phyloP scores from a whole-genome alignment of 1,140 invertebrate genomes.

The Acromyrmex charruanus region DNA sequence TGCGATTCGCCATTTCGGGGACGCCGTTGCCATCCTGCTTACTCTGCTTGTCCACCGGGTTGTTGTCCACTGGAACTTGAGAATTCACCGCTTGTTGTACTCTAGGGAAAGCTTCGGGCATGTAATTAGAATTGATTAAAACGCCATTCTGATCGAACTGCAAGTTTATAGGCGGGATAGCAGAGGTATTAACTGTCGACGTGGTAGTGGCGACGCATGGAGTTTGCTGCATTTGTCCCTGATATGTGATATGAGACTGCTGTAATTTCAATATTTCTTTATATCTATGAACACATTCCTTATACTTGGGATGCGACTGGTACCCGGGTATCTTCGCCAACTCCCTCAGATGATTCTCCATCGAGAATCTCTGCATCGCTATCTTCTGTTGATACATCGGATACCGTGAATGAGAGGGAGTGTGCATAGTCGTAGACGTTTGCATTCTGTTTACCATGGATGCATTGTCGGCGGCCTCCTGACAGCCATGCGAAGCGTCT shows the following conservation, averaged over 20 bases:
- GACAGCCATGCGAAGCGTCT: constrained; percentile 76
- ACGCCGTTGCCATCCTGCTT: constrained; percentile 46
- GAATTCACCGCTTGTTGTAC: constrained; percentile 64
- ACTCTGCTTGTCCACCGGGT: constrained; percentile 59
- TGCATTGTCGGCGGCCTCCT: constrained; percentile 68
- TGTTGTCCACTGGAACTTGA: constrained; percentile 51
- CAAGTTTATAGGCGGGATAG: constrained; percentile 82
- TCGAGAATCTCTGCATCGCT: constrained; percentile 80
- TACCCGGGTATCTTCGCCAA: constrained; percentile 82
- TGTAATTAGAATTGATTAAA: constrained; percentile 82
- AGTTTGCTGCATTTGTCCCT: constrained; percentile 79
- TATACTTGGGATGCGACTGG: constrained; percentile 83
- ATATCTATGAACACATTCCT: constrained; percentile 82
- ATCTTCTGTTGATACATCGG: constrained; percentile 83
- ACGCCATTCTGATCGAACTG: constrained; percentile 85
- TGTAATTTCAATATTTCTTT: constrained; percentile 82
- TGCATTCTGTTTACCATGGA: constrained; percentile 69
- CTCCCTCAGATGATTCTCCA: constrained; percentile 83
- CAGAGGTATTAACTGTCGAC: constrained; percentile 50
- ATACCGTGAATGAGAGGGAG: constrained; percentile 70
- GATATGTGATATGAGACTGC: constrained; percentile 79
- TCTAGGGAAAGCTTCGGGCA: constrained; percentile 73
- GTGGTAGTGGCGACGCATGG: constrained; percentile 63
- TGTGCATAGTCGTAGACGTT: constrained; percentile 58
- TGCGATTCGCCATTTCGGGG: constrained; percentile 47